Conservation (phyloP, 1,140 invertebrate genomes). For the Eriosoma lanigerum region DNA sequence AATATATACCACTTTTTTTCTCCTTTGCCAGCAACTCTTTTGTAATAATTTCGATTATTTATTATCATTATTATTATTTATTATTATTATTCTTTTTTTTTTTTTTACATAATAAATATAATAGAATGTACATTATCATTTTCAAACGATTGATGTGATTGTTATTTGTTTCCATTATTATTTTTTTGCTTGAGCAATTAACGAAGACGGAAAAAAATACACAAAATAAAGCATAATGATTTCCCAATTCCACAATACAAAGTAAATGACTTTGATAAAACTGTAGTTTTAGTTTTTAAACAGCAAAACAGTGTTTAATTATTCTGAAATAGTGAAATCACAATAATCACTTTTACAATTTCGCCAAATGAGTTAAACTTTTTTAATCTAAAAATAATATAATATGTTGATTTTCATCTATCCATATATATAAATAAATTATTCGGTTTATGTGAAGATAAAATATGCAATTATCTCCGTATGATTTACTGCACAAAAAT, state of each 20-base stretch:
- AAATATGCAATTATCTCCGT: too few relatives aligned
- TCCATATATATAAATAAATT: too few relatives aligned
- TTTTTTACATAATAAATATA: too few relatives aligned
- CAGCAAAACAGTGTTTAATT: neutral
- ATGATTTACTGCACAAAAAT: too few relatives aligned
- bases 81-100: neutral
- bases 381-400: too few relatives aligned
- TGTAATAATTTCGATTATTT: neutral
- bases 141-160: neutral
- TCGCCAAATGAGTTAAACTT: too few relatives aligned
- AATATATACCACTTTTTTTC: neutral
- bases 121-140: neutral
- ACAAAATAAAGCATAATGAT: neutral
- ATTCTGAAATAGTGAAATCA: neutral
- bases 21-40: neutral
- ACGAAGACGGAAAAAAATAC: neutral
- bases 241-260: too few relatives aligned
- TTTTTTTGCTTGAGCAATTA: too few relatives aligned
- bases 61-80: conserved; percentile 2
- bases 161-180: too few relatives aligned
- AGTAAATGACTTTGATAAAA: conserved; percentile 15
- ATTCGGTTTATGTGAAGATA: too few relatives aligned
- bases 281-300: neutral
- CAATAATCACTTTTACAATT: too few relatives aligned
- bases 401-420: too few relatives aligned